phyloP scores from a whole-genome alignment of 2,797 vertebrate species.

The Odontamblyopus rebecca region DNA sequence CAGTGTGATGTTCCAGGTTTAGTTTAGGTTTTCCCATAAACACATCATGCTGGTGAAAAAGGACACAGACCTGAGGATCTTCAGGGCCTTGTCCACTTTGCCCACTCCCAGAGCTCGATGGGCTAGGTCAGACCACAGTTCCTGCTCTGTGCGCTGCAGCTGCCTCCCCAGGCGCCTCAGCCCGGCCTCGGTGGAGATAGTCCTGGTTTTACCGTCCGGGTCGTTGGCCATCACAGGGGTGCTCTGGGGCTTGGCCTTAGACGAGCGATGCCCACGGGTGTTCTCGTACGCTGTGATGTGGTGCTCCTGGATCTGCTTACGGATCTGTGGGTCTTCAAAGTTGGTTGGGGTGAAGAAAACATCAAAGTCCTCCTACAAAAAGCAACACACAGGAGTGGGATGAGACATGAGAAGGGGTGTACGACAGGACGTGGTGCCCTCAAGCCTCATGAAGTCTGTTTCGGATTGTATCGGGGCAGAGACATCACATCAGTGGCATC shows the following conservation, averaged over 20 bases:
- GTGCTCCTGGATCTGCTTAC: constrained; percentile 82
- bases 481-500: too few relatives aligned
- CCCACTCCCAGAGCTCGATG: constrained; percentile 82
- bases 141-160: constrained; percentile 81
- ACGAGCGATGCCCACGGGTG: constrained; percentile 51
- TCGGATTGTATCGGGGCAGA: too few relatives aligned
- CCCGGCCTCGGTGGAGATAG: constrained; percentile 69
- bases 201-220: constrained; percentile 67
- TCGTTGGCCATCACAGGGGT: constrained; percentile 45
- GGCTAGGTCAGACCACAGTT: constrained; percentile 85
- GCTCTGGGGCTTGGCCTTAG: constrained; percentile 37
- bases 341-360: constrained; percentile 87
- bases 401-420: background rate
- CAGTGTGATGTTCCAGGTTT: too few relatives aligned
- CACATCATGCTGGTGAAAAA: too few relatives aligned
- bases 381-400: background rate
- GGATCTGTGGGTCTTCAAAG: constrained; percentile 77
- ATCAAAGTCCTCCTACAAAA: constrained; percentile 86
- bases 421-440: too few relatives aligned
- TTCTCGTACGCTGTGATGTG: constrained; percentile 83
- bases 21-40: too few relatives aligned
- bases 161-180: constrained; percentile 82
- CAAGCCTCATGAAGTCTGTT: too few relatives aligned
- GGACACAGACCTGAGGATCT: constrained; percentile 84
- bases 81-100: constrained; percentile 82